phyloP scores from a whole-genome alignment of 2,113 vertebrate species.

The Cochlearius cochlearius region DNA sequence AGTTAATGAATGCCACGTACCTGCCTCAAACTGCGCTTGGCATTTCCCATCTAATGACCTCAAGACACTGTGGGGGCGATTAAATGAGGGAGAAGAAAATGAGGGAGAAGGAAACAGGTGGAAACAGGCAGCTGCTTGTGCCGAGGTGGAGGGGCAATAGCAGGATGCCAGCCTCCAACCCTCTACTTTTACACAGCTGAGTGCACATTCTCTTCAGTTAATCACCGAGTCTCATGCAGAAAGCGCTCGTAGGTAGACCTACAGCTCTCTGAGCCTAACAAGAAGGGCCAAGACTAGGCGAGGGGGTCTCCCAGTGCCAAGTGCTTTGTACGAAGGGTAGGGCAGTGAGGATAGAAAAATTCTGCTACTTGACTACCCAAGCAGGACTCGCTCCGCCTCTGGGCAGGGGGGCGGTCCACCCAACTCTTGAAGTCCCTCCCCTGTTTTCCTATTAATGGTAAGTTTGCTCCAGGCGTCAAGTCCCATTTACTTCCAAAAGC shows the following conservation, averaged over 20 bases:
- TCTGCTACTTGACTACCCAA: background rate
- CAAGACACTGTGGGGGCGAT: background rate
- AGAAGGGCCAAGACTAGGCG: background rate
- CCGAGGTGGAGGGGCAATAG: background rate
- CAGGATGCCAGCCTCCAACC: background rate
- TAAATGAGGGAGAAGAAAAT: background rate
- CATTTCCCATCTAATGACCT: background rate
- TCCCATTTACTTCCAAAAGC: background rate
- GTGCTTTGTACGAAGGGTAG: background rate
- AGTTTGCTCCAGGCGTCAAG: background rate
- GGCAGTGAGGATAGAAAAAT: background rate
- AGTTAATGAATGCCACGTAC: background rate
- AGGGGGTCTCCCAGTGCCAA: too few species aligned
- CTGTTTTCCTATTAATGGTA: background rate
- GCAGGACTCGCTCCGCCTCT: background rate
- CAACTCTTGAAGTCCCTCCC: background rate
- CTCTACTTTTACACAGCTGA: background rate
- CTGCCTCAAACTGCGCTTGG: background rate
- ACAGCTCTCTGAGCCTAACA: background rate
- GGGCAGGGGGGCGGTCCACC: background rate
- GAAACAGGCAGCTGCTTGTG: background rate
- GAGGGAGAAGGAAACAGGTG: background rate
- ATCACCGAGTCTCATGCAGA: too few species aligned
- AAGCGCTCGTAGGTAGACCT: background rate
- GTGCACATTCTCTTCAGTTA: rapidly evolving